Evolutionary conservation across 2,113 vertebrate genomes (phyloP), one percentile per base, ranked within the genome.

Genomic region (Aspidoscelis tigris): DNA sequence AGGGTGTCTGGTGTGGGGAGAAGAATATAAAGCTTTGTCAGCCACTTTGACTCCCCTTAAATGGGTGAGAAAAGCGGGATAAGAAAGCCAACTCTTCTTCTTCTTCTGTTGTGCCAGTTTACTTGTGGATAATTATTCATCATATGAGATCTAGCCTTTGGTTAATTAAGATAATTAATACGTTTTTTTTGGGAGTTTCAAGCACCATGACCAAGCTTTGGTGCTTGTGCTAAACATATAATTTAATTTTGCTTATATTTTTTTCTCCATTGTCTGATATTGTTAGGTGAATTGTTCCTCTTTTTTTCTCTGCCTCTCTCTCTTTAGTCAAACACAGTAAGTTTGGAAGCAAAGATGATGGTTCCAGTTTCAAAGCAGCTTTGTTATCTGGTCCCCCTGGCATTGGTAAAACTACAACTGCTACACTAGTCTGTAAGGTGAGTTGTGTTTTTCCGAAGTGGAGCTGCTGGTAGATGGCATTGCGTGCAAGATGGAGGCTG

Each of bases 351-450:
- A 99, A 96, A 93, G 98, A 99, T 3, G 97, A 99, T 66, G 96
- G 98, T 5, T 93, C 96, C 50, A 89, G 94, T 84, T 97, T 95
- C 90, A 99, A 98, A 95, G 99, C 98, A 14, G 98, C 98, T 0
- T 91, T 99, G 87, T 96, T 99, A 24, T 99, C 98, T n/a, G 99
- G 99, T 78, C 98, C 98, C 2, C 99, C 98, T 0, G 99, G 99
- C 24, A 96, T 99, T 85, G 99, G 99, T 78, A 99, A 99, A 95
- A 99, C 99, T 20, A 99, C 99, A 73, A 99, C 99, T 2, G 98
- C 98, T n/a, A 94, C 96, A 26, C 95, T 99, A 53, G 98, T 97
- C 84, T 99, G 98, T 88, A 96, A 98, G 97, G 99, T 99, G 92
- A 94, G 97, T 94, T 74, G 18, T 20, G 26, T 16, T 2, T 3